Base-by-base conservation (phyloP, 2,797 vertebrate genomes). In the Buphagus erythrorhynchus region DNA sequence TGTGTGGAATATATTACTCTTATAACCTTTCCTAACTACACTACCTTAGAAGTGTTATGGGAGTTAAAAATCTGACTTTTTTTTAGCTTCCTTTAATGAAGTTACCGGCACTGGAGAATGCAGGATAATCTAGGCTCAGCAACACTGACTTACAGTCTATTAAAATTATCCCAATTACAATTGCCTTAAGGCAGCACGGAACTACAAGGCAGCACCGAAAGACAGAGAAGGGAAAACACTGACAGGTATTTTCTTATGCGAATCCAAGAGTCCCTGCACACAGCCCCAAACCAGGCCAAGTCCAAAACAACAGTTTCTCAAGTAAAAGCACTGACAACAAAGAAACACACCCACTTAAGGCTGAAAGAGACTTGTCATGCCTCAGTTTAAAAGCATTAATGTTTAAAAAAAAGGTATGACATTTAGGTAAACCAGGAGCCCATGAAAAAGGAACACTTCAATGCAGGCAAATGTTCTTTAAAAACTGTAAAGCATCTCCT, bases 391-490 rank as follows among this genome's bases (percentile, higher is more conserved):
- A 90, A 59, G 5, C 12, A 28, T 1, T 0, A 10, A 22, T 0
- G 1, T 5, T 38, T 11, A 1, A 29, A 16, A 57, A 62, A 63
- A n/a, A 29, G 7, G 2, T 2, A 31, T 2, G 1, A 19, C 9
- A 22, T 31, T 72, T 43, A 76, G 1, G 5, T 18, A 76, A 84
- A 48, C 4, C 16, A 57, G 26, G 5, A 58, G 9, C 10, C 15
- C 5, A 10, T 2, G 5, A 62, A 81, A 1, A 58, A 88, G 2
- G 4, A 58, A 55, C 15, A 31, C 4, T 3, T 40, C 3, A 0
- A 46, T 2, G 1, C 3, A 31, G 2, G 8, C 1, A 65, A 67
- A 9, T 3, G n/a, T 0, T 19, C 20, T 10, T 49, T 1, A 1
- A 17, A 35, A 35, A 28, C 8, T 13, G 12, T 5, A 29, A 61